phyloP scores from a whole-genome alignment of 35 echinoderm and acorn worm genomes.

The Heliocidaris tuberculata region DNA sequence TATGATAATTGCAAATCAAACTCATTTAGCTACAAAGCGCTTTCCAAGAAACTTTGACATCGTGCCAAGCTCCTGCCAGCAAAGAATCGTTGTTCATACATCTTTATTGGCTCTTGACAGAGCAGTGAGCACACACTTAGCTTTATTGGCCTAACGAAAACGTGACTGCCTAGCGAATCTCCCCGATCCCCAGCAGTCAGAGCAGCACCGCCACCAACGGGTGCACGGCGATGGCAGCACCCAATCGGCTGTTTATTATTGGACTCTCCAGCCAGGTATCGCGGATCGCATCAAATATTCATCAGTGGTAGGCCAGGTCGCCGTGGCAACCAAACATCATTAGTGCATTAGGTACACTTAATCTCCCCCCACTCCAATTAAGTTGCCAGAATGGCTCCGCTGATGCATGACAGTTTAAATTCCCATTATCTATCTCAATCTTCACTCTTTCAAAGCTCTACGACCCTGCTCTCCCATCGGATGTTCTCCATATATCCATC shows the following conservation, averaged over 20 bases:
- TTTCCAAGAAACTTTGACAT: neutral
- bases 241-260: neutral
- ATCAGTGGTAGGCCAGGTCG: neutral
- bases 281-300: constrained; percentile 15
- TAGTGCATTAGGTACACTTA: constrained; percentile 31
- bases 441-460: neutral
- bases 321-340: constrained; percentile 18
- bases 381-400: neutral
- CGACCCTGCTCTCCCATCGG: neutral
- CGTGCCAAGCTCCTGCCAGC: neutral
- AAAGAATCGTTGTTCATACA: neutral
- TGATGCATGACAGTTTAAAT: constrained; percentile 11
- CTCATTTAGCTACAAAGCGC: neutral
- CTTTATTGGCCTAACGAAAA: constrained; percentile 26
- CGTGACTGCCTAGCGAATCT: constrained; percentile 8
- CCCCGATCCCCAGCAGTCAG: neutral
- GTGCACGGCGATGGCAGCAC: neutral
- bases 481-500: neutral
- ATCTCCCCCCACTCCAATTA: constrained; percentile 34
- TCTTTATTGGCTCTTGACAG: neutral
- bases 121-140: neutral
- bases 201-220: neutral
- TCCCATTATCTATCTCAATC: constrained; percentile 11
- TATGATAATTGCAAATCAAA: neutral
- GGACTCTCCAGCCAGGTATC: constrained; percentile 11